Conservation (phyloP, 2,797 vertebrate species). For the Tragelaphus oryx region DNA sequence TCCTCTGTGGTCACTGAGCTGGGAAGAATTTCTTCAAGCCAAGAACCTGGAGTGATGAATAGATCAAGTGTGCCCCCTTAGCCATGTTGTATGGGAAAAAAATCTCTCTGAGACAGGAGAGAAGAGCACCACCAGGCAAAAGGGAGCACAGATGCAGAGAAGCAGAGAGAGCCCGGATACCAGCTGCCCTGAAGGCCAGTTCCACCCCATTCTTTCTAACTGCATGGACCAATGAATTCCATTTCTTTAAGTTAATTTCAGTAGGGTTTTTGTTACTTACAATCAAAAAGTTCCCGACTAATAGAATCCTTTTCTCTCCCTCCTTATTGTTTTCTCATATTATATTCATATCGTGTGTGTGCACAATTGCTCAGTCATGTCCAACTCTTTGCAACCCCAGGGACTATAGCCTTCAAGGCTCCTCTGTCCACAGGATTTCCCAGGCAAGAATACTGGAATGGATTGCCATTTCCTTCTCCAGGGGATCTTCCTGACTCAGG, state of each 20-base stretch:
- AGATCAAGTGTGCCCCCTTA: background rate
- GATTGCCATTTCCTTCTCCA: background rate
- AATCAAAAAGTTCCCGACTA: background rate
- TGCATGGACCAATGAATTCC: background rate
- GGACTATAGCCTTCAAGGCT: background rate
- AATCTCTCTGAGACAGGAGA: background rate
- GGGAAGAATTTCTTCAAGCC: background rate
- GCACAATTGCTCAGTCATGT: background rate
- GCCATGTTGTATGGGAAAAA: background rate
- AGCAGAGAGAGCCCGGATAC: background rate
- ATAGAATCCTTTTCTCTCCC: background rate
- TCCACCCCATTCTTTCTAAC: background rate
- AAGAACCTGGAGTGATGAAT: background rate
- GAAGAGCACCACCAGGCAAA: background rate
- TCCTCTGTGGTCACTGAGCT: background rate
- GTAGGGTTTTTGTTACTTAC: background rate
- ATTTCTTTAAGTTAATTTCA: background rate
- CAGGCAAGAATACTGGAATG: background rate
- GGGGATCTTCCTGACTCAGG: background rate
- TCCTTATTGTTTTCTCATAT: background rate
- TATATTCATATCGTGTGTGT: background rate
- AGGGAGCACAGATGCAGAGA: background rate
- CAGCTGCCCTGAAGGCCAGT: background rate
- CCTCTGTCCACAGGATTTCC: background rate
- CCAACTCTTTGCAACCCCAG: accelerated